Base-by-base conservation (phyloP, 2,888 invertebrate species). In the Pheosia gnoma region DNA sequence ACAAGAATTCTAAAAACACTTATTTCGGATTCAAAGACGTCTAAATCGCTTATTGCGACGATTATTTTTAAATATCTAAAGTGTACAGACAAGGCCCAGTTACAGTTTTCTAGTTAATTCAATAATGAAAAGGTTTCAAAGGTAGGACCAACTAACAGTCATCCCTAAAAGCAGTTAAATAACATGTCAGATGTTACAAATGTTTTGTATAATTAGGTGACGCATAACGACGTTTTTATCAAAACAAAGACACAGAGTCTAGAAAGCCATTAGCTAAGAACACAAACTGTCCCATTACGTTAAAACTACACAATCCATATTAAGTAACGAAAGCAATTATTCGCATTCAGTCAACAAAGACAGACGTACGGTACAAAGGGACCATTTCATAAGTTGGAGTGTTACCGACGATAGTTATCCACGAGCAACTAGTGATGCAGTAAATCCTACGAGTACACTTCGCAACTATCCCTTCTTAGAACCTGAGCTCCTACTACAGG, bases 361-460 rank as follows among this genome's bases (percentile, higher is more conserved):
- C 72, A 78, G 70, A 72, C 68, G 66, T 70, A 72, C 74, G 77
- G 80, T 84, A 88, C 87, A 88, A 87, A 89, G 86, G 84, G 83
- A 86, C 85, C 82, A 86, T 90, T 89, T 90, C 87, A 88, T 90
- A 90, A 89, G 88, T 90, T 87, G 85, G 80, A 86, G 81, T 85
- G 81, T 82, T 81, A 82, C 84, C 80, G 84, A 84, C 80, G 86
- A 88, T 88, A 87, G 89, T 87, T 89, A 89, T 89, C 86, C 84
- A 80, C 79, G 85, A 80, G 87, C 84, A 88, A 91, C 87, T 91
- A 89, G 90, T 91, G 89, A 90, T 87, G 89, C 86, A 85, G 85
- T 88, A 86, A 91, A 91, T 90, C 87, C 88, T 86, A 79, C 79
- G 83, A 84, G 87, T 83, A 86, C 81, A 84, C 83, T 87, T 85